Evolutionary conservation across 2,888 invertebrate species (phyloP), one percentile per base, ranked within the genome.

Genomic region (Cordylochernes scorpioides): DNA sequence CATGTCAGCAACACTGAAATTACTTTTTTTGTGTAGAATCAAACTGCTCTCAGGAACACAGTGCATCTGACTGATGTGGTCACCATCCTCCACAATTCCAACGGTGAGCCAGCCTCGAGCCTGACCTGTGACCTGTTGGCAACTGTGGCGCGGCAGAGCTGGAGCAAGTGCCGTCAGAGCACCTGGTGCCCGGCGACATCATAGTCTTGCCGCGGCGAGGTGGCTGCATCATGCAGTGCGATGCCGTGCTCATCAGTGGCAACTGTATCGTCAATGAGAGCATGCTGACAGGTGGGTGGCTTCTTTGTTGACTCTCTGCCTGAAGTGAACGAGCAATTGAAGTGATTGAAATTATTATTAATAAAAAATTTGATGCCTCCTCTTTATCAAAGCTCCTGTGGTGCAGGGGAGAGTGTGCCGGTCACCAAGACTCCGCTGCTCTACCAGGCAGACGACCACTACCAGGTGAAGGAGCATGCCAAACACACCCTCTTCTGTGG

Each of bases 251-350:
- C 16, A 57, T 84, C 12, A 68, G 68, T 14, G 86, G 86, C 6
- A 42, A 70, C 24, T 80, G 77, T 46, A 77, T 86, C 41, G 77
- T 88, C 34, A 82, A 86, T 49, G 86, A 88, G 55, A 75, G 78
- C 48, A 80, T 84, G 73, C 64, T 88, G 3, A 86, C 86, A 38
- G 80, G 75, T 72, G 49, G 9, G 15, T 3, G 13, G 13, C 3
- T 24, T 7, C 6, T n/a, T 9, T 6, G 4, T 24, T 24, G 5
- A 24, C 13, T 14, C 9, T 14, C 3, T 6, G 15, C 7, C 6
- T 13, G 5, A n/a, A 7, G 4, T 16, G 21, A 18, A 5, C 21
- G 7, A 17, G 15, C 3, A 3, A 9, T 9, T 22, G n/a, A n/a
- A 15, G 8, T 12, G 3, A 18, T 2, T n/a, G 19, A 25, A 10